Conservation (phyloP, 2,888 invertebrate species). For the Nymphalis polychloros region DNA sequence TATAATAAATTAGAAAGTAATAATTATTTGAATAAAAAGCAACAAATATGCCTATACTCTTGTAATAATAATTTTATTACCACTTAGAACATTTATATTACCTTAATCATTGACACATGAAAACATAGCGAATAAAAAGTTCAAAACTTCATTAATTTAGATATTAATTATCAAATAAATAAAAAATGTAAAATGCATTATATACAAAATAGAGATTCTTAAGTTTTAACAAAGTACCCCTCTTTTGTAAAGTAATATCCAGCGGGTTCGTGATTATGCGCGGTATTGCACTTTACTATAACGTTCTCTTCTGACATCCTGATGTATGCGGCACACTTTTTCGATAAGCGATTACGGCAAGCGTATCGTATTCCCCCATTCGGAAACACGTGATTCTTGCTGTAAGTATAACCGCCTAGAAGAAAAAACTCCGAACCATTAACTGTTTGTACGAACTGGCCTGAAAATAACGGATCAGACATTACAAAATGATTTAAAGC, state of each 20-base stretch:
- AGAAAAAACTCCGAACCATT: slow-evolving; percentile 44
- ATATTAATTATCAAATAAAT: not conserved
- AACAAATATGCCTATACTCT: too few species aligned
- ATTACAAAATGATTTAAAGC: too few species aligned
- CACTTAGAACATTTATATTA: too few species aligned
- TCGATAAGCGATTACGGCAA: slow-evolving; percentile 45
- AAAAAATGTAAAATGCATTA: not conserved
- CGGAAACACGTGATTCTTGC: slow-evolving; percentile 42
- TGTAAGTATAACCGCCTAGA: slow-evolving; percentile 47
- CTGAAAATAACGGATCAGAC: slow-evolving; percentile 27
- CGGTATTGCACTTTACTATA: slow-evolving; percentile 41
- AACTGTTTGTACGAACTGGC: slow-evolving; percentile 32
- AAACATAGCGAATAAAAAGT: too few species aligned
- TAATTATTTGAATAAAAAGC: too few species aligned
- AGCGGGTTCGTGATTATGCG: slow-evolving; percentile 41
- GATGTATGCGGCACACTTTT: slow-evolving; percentile 49
- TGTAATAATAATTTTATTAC: too few species aligned
- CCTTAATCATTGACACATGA: too few species aligned
- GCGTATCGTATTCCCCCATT: slow-evolving; percentile 43
- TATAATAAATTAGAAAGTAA: too few species aligned
- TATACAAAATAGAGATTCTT: not conserved
- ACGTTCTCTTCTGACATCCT: slow-evolving; percentile 44
- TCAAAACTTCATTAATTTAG: too few species aligned
- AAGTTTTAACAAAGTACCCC: slow-evolving; percentile 37
- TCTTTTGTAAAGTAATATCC: slow-evolving; percentile 38